Conservation (phyloP, 2,113 vertebrate species). For the Arvicanthis niloticus region DNA sequence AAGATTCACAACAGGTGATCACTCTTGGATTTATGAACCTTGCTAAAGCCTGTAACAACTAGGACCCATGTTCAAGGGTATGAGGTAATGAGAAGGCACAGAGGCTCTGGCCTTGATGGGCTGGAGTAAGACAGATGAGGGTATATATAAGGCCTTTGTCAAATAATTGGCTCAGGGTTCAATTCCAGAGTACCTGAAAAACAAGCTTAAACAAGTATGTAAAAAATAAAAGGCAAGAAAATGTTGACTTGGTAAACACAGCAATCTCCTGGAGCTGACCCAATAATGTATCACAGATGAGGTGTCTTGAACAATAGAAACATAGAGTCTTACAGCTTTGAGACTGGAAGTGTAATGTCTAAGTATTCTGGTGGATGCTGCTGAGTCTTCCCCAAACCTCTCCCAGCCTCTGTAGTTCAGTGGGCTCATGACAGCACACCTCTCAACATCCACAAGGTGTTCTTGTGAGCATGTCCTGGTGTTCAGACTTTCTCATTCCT, state of each 20-base stretch:
- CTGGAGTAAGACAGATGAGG: not conserved
- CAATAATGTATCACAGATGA: not conserved
- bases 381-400: not conserved
- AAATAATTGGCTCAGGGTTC: not conserved
- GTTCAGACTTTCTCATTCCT: not conserved
- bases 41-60: not conserved
- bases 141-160: not conserved
- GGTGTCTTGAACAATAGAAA: not conserved
- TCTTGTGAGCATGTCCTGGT: not conserved
- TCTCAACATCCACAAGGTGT: rapidly evolving
- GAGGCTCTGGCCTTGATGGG: not conserved
- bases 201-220: not conserved
- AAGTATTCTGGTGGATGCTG: not conserved
- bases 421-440: not conserved
- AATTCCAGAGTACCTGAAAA: not conserved
- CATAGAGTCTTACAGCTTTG: not conserved
- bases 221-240: not conserved
- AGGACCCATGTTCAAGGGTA: not conserved
- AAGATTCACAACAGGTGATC: not conserved
- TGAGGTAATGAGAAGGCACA: not conserved
- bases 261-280: not conserved
- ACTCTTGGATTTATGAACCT: not conserved
- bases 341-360: not conserved
- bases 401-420: not conserved
- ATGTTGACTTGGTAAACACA: not conserved